Evolutionary conservation across 2,888 invertebrate species (phyloP).

Genomic region (Zeuzera pyrina): DNA sequence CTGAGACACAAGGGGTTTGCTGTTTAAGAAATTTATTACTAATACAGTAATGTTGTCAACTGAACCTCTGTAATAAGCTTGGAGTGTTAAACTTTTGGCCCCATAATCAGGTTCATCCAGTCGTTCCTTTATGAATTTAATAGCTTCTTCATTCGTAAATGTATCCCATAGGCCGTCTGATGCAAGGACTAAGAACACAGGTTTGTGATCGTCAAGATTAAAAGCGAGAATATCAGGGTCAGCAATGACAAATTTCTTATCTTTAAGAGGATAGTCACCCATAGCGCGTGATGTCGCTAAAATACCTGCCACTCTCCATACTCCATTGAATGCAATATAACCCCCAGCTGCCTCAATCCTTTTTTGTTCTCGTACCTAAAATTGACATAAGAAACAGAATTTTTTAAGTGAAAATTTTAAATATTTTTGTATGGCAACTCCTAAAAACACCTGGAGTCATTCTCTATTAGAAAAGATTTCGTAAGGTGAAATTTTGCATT

Average conservation of each 20-base stretch:
- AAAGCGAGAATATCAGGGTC: conserved; percentile 96
- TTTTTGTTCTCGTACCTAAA: conserved; percentile 87
- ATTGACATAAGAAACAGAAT: too few relatives aligned
- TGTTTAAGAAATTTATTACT: conserved; percentile 84
- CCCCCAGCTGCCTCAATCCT: conserved; percentile 97
- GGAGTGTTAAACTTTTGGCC: conserved; percentile 91
- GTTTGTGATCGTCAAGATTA: conserved; percentile 87
- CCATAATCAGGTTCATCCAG: conserved; percentile 90
- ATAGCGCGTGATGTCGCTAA: conserved; percentile 94
- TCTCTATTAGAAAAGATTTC: too few relatives aligned
- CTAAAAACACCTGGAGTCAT: too few relatives aligned
- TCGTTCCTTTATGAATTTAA: conserved; percentile 88
- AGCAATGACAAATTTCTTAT: conserved; percentile 93
- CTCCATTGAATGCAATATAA: conserved; percentile 94
- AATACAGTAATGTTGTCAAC: conserved; percentile 96
- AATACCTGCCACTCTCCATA: conserved; percentile 96
- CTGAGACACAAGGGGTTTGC: too few relatives aligned
- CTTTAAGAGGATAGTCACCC: conserved; percentile 96
- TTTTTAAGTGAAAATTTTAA: too few relatives aligned
- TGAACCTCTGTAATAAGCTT: conserved; percentile 93
- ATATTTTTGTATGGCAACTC: too few relatives aligned
- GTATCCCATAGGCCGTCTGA: conserved; percentile 98
- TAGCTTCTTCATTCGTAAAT: conserved; percentile 95
- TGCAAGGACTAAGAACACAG: conserved; percentile 92
- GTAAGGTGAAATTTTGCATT: too few relatives aligned